phyloP scores from a whole-genome alignment of 1,140 invertebrate genomes.

The Gonioctena quinquepunctata region DNA sequence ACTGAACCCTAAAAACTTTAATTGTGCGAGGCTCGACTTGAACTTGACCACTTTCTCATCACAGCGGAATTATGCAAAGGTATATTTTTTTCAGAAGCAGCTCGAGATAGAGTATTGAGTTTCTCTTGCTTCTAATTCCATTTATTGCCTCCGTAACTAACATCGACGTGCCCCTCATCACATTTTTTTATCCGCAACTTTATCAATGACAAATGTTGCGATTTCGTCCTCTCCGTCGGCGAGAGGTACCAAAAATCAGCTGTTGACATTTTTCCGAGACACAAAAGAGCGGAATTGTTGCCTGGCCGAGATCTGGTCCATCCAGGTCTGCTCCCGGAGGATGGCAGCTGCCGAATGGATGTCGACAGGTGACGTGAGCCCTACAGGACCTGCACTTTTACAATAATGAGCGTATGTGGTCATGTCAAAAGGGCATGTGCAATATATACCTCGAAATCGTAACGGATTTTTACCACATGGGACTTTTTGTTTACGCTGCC shows the following conservation, averaged over 20 bases:
- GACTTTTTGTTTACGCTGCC: not conserved
- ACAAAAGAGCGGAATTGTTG: not conserved
- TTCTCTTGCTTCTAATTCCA: too few species aligned
- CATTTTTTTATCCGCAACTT: not conserved
- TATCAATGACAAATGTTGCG: not conserved
- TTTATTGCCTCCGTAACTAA: not conserved
- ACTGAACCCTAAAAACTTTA: too few species aligned
- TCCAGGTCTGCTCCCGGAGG: not conserved
- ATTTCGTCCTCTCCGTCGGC: not conserved
- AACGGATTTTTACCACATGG: slow-evolving; percentile 3
- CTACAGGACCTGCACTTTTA: not conserved
- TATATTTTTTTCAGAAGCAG: too few species aligned
- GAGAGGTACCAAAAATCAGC: not conserved
- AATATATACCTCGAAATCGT: not conserved
- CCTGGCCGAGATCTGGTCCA: not conserved
- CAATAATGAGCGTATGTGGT: not conserved
- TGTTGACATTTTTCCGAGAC: slow-evolving; percentile 1
- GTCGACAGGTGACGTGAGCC: not conserved
- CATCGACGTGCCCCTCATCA: not conserved
- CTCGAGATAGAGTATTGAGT: too few species aligned
- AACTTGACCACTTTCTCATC: too few species aligned
- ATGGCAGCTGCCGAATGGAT: not conserved
- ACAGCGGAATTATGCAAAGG: too few species aligned
- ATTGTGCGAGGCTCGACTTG: too few species aligned
- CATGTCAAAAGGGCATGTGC: slow-evolving; percentile 8